Percentiles rank a stretch among this genome's conserved stretches.
Evolutionary conservation across 2,797 vertebrate genomes (phyloP).

Genomic region (Acanthornis magna): DNA sequence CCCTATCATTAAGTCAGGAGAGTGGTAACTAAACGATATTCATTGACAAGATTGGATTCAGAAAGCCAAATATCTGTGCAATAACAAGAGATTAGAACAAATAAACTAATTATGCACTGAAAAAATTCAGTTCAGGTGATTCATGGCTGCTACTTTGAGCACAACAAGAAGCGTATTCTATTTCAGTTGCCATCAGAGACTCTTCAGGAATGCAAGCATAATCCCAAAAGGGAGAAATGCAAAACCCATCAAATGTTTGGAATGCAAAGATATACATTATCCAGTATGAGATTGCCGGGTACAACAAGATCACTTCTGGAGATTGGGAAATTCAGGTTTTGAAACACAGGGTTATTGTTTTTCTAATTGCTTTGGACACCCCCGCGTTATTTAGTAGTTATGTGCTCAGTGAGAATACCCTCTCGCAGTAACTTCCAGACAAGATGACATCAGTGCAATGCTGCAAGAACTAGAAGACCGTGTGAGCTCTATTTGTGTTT

Average conservation of each 20-base stretch:
- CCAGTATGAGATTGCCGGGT: not conserved
- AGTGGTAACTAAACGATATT: not conserved
- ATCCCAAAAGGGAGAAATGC: not conserved
- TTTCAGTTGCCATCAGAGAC: not conserved
- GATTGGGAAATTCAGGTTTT: not conserved
- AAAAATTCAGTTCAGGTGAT: not conserved
- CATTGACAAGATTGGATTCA: not conserved
- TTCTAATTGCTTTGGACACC: constrained; percentile 8
- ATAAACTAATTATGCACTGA: not conserved
- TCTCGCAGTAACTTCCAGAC: not conserved
- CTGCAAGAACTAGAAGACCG: not conserved
- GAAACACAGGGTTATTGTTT: not conserved
- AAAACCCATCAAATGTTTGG: not conserved
- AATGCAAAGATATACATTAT: not conserved
- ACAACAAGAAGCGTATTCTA: not conserved
- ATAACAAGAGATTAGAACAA: not conserved
- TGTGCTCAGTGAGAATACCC: not conserved
- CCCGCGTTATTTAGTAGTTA: not conserved
- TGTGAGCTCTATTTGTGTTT: constrained; percentile 54
- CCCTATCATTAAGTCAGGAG: not conserved
- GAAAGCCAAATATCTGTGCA: not conserved
- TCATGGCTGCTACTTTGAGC: constrained; percentile 18
- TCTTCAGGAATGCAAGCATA: not conserved
- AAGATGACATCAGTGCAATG: not conserved
- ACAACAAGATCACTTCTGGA: not conserved